A percentile compares a stretch with the other conserved stretches of the same genome.
Evolutionary conservation across 1,140 invertebrate genomes (phyloP).

Genomic region (Cotesia vestalis): DNA sequence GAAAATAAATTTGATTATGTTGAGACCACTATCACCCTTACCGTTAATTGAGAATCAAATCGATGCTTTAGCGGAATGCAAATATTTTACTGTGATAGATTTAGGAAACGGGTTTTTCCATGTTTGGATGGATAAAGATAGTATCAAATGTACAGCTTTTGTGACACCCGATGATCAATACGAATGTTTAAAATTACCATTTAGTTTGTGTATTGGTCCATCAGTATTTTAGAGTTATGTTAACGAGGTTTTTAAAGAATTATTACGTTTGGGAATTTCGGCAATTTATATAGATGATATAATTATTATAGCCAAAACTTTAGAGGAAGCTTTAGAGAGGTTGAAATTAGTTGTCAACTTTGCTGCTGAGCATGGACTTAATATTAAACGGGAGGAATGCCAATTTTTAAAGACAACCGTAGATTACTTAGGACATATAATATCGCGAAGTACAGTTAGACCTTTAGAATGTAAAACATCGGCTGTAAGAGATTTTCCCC

Average conservation of each 20-base stretch:
- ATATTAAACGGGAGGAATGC: constrained; percentile 49
- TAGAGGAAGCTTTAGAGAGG: constrained; percentile 33
- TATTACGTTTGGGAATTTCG: background rate
- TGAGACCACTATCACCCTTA: constrained; percentile 32
- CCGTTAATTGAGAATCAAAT: constrained; percentile 38
- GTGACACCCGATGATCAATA: constrained; percentile 42
- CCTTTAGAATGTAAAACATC: background rate
- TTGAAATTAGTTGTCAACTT: constrained; percentile 42
- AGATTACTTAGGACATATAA: constrained; percentile 20
- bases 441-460: constrained; percentile 4
- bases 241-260: constrained; percentile 42
- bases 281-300: constrained; percentile 37
- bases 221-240: constrained; percentile 41
- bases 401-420: constrained; percentile 16
- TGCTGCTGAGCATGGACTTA: constrained; percentile 39
- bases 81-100: constrained; percentile 50
- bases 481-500: constrained; percentile 18
- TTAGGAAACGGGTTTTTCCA: constrained; percentile 20
- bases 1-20: constrained; percentile 32
- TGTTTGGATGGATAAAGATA: constrained; percentile 6
- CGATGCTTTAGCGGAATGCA: constrained; percentile 37
- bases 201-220: constrained; percentile 48
- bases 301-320: constrained; percentile 23
- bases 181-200: constrained; percentile 50
- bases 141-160: constrained; percentile 25